Percentiles rank a stretch among this genome's conserved stretches.
phyloP scores from a whole-genome alignment of 1,140 invertebrate genomes.

The Sinonovacula constricta region DNA sequence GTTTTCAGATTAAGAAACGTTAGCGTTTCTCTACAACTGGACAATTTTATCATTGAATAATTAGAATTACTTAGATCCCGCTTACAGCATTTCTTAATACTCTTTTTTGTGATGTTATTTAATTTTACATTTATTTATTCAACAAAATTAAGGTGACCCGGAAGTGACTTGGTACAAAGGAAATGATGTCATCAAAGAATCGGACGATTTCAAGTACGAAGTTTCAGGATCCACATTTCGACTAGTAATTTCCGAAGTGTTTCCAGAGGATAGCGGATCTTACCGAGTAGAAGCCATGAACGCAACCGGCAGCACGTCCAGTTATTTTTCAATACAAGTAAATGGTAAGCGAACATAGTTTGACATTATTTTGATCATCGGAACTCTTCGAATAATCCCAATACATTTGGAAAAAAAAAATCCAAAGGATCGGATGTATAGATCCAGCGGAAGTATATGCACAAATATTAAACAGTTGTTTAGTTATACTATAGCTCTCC shows the following conservation, averaged over 20 bases:
- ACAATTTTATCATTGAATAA: background rate
- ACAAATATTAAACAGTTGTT: too few species aligned
- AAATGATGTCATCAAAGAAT: constrained; percentile 97
- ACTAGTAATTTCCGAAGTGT: constrained; percentile 94
- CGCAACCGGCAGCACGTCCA: constrained; percentile 86
- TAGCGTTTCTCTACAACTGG: background rate
- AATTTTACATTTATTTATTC: background rate
- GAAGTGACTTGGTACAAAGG: constrained; percentile 97
- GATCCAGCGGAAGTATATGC: too few species aligned
- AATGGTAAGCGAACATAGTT: constrained; percentile 60
- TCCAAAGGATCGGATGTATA: too few species aligned
- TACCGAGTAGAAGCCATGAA: constrained; percentile 95
- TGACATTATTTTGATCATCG: too few species aligned
- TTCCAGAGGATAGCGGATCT: constrained; percentile 95
- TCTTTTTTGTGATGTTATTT: background rate
- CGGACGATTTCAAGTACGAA: constrained; percentile 96
- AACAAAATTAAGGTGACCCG: constrained; percentile 80
- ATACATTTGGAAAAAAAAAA: too few species aligned
- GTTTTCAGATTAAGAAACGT: background rate
- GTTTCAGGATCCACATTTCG: constrained; percentile 94
- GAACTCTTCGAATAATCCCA: too few species aligned
- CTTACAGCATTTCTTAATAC: background rate
- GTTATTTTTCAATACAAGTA: constrained; percentile 69
- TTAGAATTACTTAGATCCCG: background rate
- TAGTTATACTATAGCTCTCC: too few species aligned